Percentiles rank a stretch among this genome's conserved stretches.
Evolutionary conservation across 2,888 invertebrate species (phyloP).

Genomic region (Rambutsinella grinnellia): DNA sequence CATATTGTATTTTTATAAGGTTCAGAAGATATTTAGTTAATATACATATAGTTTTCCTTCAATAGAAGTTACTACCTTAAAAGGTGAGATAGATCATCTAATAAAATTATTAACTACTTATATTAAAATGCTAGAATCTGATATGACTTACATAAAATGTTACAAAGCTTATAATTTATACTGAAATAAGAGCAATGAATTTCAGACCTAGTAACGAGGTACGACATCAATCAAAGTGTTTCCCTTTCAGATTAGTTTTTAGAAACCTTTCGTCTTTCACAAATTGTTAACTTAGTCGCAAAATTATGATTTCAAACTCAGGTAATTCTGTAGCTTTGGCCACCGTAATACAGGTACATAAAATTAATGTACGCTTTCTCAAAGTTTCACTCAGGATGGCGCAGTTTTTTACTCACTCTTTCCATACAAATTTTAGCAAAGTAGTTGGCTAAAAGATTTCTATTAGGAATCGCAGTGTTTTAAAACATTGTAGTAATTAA

Average conservation of each 20-base stretch:
- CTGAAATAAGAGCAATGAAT: not conserved
- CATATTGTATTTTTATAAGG: not conserved
- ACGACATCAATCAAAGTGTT: not conserved
- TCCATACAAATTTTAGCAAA: not conserved
- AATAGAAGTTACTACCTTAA: too few species aligned
- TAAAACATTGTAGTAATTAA: too few species aligned
- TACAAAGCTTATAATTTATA: not conserved
- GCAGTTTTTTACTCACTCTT: not conserved
- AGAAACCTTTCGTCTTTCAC: not conserved
- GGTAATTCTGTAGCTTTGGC: constrained; percentile 52
- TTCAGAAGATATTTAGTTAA: not conserved
- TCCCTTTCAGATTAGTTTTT: not conserved
- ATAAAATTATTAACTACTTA: too few species aligned
- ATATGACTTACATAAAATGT: not conserved
- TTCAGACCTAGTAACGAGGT: not conserved
- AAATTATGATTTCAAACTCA: constrained; percentile 6
- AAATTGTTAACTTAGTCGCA: not conserved
- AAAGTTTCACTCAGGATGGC: not conserved
- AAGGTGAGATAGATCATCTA: too few species aligned
- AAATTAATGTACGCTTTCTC: constrained; percentile 7
- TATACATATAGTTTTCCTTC: too few species aligned
- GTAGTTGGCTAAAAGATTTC: too few species aligned
- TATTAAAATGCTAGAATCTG: too few species aligned
- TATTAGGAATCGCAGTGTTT: too few species aligned
- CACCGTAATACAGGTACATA: constrained; percentile 50